These are phyloP conservation scores for Ranitomeya imitator DNA, from an alignment of 2,113 vertebrate species.

Conservation along the genomic window DNA sequence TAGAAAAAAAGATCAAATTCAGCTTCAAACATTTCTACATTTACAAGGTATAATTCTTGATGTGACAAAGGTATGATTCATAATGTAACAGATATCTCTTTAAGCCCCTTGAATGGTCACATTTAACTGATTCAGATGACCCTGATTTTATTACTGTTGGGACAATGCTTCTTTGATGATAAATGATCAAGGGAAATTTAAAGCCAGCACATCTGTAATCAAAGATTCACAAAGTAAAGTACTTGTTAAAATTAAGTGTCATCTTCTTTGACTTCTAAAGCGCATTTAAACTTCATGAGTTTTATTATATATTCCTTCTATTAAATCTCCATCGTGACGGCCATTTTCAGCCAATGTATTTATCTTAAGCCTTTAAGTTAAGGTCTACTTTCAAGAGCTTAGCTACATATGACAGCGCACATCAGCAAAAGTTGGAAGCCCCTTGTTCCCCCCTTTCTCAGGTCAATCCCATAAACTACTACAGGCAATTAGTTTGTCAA, in stretches of 20 bases:
- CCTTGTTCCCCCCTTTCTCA: background rate
- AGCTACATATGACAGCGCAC: background rate
- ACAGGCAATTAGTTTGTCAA: background rate
- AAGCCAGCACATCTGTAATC: background rate
- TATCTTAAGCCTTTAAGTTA: constrained; percentile 12
- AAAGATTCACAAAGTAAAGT: constrained; percentile 51
- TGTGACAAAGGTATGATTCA: background rate
- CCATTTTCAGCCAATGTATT: constrained; percentile 9
- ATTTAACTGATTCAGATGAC: background rate
- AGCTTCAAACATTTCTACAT: background rate
- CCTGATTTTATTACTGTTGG: background rate
- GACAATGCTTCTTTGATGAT: constrained; percentile 1
- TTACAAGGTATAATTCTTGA: background rate
- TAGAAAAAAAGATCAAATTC: background rate
- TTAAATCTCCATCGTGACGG: constrained; percentile 23
- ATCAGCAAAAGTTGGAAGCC: background rate
- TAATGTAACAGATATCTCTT: background rate
- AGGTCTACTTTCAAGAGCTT: background rate
- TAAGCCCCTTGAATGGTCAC: background rate
- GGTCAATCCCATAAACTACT: background rate
- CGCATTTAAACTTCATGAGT: constrained; percentile 6
- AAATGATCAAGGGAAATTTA: background rate
- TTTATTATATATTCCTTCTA: constrained; percentile 18
- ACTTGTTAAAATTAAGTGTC: constrained; percentile 45
- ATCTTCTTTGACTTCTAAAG: constrained; percentile 52